phyloP scores from a whole-genome alignment of 37 sponge, comb jelly and placozoan species.

The Aplysina aerophoba region DNA sequence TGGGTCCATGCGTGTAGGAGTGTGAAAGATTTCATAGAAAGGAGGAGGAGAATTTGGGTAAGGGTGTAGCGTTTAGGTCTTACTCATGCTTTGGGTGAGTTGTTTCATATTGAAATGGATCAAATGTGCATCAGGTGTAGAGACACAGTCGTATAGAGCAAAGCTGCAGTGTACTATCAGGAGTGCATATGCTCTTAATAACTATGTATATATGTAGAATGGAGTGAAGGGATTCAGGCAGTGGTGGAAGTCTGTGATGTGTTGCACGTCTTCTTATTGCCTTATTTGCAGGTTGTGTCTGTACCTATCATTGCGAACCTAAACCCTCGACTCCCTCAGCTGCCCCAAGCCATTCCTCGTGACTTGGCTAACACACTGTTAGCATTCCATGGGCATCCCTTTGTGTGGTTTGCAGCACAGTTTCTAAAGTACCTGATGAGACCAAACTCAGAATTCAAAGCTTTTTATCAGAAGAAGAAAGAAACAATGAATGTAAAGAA shows the following conservation, averaged over 20 bases:
- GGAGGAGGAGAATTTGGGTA: too few species aligned
- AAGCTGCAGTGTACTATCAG: too few species aligned
- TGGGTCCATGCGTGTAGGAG: too few species aligned
- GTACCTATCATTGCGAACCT: conserved; percentile 54
- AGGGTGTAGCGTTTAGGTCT: too few species aligned
- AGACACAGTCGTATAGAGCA: too few species aligned
- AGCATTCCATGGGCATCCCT: conserved; percentile 70
- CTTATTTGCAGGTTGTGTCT: conserved; percentile 8
- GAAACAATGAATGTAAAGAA: conserved; percentile 29
- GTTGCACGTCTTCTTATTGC: neutral
- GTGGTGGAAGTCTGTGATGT: neutral
- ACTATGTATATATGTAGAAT: too few species aligned
- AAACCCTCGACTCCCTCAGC: conserved; percentile 43
- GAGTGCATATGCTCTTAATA: too few species aligned
- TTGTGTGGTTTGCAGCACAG: conserved; percentile 72
- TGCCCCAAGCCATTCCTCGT: conserved; percentile 75
- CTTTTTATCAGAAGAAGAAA: conserved; percentile 33
- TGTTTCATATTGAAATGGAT: too few species aligned
- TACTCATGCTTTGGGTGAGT: too few species aligned
- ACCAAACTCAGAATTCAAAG: conserved; percentile 33
- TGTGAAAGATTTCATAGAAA: too few species aligned
- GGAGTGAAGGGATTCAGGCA: too few species aligned
- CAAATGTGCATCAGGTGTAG: too few species aligned
- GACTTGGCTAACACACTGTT: conserved; percentile 60
- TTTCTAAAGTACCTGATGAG: conserved; percentile 62